Percentiles rank a stretch among this genome's conserved stretches.
phyloP scores from a whole-genome alignment of 2,113 vertebrate genomes.

The Cygnus atratus region DNA sequence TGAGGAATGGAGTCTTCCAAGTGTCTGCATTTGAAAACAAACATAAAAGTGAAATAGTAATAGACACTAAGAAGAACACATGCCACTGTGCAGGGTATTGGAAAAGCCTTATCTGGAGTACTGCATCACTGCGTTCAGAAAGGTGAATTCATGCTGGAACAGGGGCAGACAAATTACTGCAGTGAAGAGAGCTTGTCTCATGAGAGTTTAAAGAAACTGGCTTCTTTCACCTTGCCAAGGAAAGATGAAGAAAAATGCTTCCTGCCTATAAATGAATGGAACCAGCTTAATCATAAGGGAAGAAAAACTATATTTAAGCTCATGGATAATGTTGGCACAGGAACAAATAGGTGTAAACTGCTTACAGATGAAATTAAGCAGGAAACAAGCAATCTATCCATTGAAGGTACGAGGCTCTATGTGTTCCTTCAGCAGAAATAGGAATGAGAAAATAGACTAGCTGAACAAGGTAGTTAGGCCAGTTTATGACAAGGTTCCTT shows the following conservation, averaged over 20 bases:
- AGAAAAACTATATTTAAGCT: not conserved
- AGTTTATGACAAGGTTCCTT: not conserved
- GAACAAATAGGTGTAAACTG: not conserved
- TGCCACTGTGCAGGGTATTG: not conserved
- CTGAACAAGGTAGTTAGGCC: not conserved
- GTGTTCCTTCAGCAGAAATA: not conserved
- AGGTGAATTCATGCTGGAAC: not conserved
- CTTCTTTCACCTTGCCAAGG: not conserved
- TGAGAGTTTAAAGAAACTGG: not conserved
- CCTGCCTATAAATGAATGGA: not conserved
- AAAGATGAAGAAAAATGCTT: conserved; percentile 9
- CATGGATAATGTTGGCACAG: not conserved
- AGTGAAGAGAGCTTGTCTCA: not conserved
- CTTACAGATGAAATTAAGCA: not conserved
- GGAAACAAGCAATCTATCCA: not conserved
- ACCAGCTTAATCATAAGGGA: not conserved
- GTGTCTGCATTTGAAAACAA: not conserved
- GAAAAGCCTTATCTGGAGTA: not conserved
- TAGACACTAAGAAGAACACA: not conserved
- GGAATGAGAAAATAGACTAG: not conserved
- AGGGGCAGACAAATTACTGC: not conserved
- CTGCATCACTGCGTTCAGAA: not conserved
- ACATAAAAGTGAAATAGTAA: not conserved
- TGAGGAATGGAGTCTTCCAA: not conserved
- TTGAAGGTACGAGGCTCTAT: not conserved